Evolutionary conservation across 1,140 invertebrate genomes (phyloP).

Genomic region (Sipha flava): DNA sequence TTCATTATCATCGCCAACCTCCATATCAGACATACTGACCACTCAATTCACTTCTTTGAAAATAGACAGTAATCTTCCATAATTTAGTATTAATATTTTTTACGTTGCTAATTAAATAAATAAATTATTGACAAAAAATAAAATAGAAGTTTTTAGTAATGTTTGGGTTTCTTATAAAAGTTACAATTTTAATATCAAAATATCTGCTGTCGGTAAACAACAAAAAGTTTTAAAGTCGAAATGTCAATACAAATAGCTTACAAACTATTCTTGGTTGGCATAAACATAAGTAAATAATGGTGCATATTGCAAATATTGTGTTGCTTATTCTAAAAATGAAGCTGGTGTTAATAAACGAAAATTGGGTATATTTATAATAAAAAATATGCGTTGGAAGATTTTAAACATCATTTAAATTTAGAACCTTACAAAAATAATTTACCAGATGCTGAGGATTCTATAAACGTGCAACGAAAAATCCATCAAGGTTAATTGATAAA

Average conservation of each 20-base stretch:
- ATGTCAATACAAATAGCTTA: background rate
- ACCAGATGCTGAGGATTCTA: background rate
- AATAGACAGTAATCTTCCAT: too few species aligned
- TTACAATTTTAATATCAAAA: background rate
- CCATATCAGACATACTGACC: too few species aligned
- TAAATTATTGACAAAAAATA: background rate
- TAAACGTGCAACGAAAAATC: background rate
- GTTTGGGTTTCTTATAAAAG: background rate
- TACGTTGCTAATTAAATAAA: background rate
- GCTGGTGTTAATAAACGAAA: background rate
- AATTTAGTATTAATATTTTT: background rate
- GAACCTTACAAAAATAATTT: background rate
- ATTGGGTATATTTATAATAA: background rate
- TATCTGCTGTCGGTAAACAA: background rate
- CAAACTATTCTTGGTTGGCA: background rate
- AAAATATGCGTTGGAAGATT: background rate
- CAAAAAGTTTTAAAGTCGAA: background rate
- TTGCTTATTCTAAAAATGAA: background rate
- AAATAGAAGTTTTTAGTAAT: background rate
- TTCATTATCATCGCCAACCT: too few species aligned
- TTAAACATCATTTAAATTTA: background rate
- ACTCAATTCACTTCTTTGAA: too few species aligned
- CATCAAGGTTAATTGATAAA: background rate
- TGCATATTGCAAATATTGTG: background rate
- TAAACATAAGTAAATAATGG: background rate